Percentiles rank a stretch among this genome's conserved stretches.
These are phyloP conservation scores for Tor tambroides DNA, from an alignment of 2,113 vertebrate genomes.

Conservation along the genomic window DNA sequence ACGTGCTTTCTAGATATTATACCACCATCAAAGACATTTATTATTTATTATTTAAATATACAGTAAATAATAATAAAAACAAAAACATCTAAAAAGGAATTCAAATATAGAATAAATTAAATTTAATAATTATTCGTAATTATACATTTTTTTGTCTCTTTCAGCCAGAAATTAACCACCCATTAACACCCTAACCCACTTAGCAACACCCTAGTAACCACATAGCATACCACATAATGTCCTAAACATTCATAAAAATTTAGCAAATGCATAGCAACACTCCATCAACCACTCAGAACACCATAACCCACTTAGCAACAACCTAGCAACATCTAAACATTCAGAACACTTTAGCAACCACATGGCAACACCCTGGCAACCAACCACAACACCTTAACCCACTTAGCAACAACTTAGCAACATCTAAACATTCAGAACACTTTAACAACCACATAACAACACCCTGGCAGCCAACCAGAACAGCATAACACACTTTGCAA, in stretches of 20 bases:
- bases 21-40: neutral
- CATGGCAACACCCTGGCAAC: neutral
- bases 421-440: neutral
- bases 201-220: neutral
- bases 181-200: neutral
- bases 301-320: neutral
- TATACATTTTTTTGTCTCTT: too few species aligned
- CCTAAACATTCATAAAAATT: neutral
- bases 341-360: neutral
- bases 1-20: constrained; percentile 36
- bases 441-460: neutral
- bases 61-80: too few species aligned
- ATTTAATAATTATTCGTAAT: too few species aligned
- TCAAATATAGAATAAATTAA: too few species aligned
- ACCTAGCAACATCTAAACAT: neutral
- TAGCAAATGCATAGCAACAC: neutral
- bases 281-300: neutral
- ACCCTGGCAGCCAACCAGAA: neutral
- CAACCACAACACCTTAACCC: neutral
- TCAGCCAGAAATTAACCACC: too few species aligned
- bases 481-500: neutral
- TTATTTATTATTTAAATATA: neutral
- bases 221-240: neutral
- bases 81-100: too few species aligned
- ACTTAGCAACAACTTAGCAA: neutral